Evolutionary conservation across 2,797 vertebrate species (phyloP).

Genomic region (Dryobates pubescens): DNA sequence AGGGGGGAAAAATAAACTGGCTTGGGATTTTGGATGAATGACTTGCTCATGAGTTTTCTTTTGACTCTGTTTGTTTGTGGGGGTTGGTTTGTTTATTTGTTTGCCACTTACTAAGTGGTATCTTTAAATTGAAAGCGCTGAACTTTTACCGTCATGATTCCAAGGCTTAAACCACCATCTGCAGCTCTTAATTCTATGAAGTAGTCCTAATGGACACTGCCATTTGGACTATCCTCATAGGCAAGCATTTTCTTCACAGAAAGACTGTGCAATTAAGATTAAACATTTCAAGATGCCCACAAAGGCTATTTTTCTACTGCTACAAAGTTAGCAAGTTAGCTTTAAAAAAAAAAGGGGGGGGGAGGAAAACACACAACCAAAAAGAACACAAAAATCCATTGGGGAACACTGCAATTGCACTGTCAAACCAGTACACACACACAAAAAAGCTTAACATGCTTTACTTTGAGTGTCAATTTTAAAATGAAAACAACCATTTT

Average conservation of each 20-base stretch:
- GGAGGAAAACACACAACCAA: not conserved
- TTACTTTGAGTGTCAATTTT: conserved; percentile 22
- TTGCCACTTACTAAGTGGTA: not conserved
- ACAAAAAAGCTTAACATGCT: conserved; percentile 64
- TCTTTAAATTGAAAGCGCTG: not conserved
- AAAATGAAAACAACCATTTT: conserved; percentile 58
- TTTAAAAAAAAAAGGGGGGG: not conserved
- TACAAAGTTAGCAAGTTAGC: not conserved
- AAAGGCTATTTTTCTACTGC: conserved; percentile 5
- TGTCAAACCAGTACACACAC: conserved; percentile 5
- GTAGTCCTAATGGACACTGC: conserved; percentile 41
- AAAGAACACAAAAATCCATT: not conserved
- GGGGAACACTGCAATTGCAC: not conserved
- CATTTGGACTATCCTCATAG: conserved; percentile 39
- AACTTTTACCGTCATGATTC: not conserved
- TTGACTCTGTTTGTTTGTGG: no score
- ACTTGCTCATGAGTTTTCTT: not conserved
- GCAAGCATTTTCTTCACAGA: conserved; percentile 22
- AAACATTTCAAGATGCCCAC: conserved; percentile 17
- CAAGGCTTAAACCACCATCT: conserved; percentile 9
- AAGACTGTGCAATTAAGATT: not conserved
- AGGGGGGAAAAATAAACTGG: not conserved
- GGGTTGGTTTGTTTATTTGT: not conserved
- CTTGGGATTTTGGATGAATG: not conserved
- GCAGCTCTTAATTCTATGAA: conserved; percentile 30